Evolutionary conservation across 2,113 vertebrate genomes (phyloP).

Genomic region (Pseudopodoces humilis): DNA sequence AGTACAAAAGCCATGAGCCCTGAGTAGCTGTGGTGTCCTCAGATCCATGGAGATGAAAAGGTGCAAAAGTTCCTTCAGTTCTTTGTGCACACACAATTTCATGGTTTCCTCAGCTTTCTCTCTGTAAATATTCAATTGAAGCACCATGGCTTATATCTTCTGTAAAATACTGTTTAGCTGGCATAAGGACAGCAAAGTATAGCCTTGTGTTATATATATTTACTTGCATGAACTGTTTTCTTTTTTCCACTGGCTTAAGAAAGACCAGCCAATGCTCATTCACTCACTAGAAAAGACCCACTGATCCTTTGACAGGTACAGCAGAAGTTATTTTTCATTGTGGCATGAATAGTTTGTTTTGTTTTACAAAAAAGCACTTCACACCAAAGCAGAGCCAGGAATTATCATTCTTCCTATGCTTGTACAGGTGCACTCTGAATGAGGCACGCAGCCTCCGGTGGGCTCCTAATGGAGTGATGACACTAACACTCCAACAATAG

Average conservation of each 20-base stretch:
- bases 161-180: not conserved
- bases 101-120: not conserved
- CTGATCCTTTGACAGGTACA: slow-evolving; percentile 63
- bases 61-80: not conserved
- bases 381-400: slow-evolving; percentile 65
- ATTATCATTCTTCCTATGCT: slow-evolving; percentile 74
- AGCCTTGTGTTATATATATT: not conserved
- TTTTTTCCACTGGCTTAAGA: slow-evolving; percentile 28
- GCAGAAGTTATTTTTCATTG: slow-evolving; percentile 59
- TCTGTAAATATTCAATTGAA: not conserved
- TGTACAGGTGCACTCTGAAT: slow-evolving; percentile 76
- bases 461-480: slow-evolving; percentile 74
- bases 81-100: not conserved
- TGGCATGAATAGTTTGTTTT: slow-evolving; percentile 68
- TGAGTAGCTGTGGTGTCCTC: not conserved
- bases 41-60: not conserved
- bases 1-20: not conserved
- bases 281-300: not conserved
- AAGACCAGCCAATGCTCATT: not conserved
- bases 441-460: slow-evolving; percentile 37
- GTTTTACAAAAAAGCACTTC: slow-evolving; percentile 66
- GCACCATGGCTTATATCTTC: not conserved
- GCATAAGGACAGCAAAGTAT: not conserved
- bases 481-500: slow-evolving; percentile 68
- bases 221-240: not conserved